These are phyloP conservation scores for Drosophila falleni DNA, from an alignment of 2,888 invertebrate species.

Conservation along the genomic window DNA sequence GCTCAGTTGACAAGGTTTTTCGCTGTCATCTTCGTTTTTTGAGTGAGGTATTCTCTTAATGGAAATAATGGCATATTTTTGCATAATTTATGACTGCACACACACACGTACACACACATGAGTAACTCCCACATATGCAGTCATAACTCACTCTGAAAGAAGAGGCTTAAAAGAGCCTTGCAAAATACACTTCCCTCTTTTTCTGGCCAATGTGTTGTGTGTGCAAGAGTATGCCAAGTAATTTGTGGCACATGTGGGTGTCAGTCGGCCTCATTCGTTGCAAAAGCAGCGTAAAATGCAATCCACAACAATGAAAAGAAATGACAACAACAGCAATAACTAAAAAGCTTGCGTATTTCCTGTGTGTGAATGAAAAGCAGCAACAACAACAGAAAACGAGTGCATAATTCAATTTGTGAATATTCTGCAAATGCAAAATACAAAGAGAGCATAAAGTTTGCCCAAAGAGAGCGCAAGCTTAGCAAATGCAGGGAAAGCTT, in stretches of 20 bases:
- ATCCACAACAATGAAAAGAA: slow-evolving; percentile 77
- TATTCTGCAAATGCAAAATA: slow-evolving; percentile 52
- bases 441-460: slow-evolving; percentile 20
- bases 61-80: slow-evolving; percentile 67
- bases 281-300: slow-evolving; percentile 63
- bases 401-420: slow-evolving; percentile 59
- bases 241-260: slow-evolving; percentile 80
- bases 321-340: slow-evolving; percentile 45
- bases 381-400: slow-evolving; percentile 37
- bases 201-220: slow-evolving; percentile 4
- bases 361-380: slow-evolving; percentile 74
- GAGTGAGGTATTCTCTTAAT: slow-evolving; percentile 57
- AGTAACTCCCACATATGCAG: slow-evolving; percentile 20
- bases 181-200: slow-evolving; percentile 3
- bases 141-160: slow-evolving; percentile 50
- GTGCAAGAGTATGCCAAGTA: slow-evolving; percentile 35
- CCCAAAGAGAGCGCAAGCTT: slow-evolving; percentile 37
- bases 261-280: slow-evolving; percentile 30
- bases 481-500: slow-evolving; percentile 38
- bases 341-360: slow-evolving; percentile 72
- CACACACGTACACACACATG: slow-evolving; percentile 28
- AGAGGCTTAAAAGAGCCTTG: slow-evolving; percentile 29
- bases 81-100: slow-evolving; percentile 68
- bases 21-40: slow-evolving; percentile 31
- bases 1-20: slow-evolving; percentile 26